Evolutionary conservation across 2,888 invertebrate genomes (phyloP).

Genomic region (Netelia inedita): DNA sequence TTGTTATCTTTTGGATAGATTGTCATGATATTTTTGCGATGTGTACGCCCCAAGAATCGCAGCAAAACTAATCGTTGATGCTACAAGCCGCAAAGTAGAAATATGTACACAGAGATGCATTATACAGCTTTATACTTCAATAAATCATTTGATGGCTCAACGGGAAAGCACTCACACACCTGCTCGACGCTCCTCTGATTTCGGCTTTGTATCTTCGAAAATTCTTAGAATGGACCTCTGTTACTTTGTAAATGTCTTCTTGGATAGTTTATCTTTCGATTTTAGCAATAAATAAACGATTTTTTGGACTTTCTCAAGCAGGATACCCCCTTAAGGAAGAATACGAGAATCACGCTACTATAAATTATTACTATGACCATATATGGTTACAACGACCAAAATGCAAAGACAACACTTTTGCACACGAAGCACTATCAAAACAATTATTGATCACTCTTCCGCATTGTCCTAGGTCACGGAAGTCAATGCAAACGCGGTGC

Average conservation of each 20-base stretch:
- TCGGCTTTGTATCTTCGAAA: slow-evolving; percentile 20
- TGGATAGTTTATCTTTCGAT: slow-evolving; percentile 31
- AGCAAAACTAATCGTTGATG: background rate
- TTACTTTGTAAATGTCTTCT: slow-evolving; percentile 24
- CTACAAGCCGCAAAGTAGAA: background rate
- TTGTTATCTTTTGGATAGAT: background rate
- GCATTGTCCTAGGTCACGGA: too few species aligned
- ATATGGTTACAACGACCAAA: too few species aligned
- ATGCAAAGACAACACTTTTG: too few species aligned
- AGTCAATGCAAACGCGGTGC: too few species aligned
- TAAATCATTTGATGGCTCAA: too few species aligned
- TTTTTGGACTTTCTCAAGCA: slow-evolving; percentile 26
- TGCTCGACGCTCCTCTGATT: slow-evolving; percentile 29
- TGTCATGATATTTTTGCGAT: background rate
- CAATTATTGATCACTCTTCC: too few species aligned
- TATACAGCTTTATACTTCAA: too few species aligned
- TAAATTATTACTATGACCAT: too few species aligned
- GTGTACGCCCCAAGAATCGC: background rate
- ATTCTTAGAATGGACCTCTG: slow-evolving; percentile 13
- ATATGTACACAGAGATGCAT: slow-evolving; percentile 1
- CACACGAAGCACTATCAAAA: too few species aligned
- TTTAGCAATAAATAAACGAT: slow-evolving; percentile 22
- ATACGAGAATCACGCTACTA: too few species aligned
- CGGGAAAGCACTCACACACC: background rate
- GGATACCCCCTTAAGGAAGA: slow-evolving; percentile 14